phyloP scores from a whole-genome alignment of 2,113 vertebrate species.

The Xenopus laevis region DNA sequence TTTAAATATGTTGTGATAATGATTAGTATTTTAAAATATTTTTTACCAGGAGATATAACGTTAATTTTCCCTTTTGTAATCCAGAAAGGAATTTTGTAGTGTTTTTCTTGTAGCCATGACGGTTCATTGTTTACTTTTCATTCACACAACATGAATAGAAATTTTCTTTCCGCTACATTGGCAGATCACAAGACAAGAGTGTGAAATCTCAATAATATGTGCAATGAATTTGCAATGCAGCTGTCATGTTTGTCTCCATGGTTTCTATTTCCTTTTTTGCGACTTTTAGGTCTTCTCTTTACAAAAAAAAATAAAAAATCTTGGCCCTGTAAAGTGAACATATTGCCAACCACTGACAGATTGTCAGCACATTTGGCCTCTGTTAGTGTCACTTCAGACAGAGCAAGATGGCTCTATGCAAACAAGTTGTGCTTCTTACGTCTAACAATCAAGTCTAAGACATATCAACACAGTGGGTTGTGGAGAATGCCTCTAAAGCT shows the following conservation, averaged over 20 bases:
- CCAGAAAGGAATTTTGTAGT: not conserved
- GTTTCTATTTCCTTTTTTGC: constrained; percentile 3
- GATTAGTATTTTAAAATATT: too few species aligned
- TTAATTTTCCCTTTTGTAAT: too few species aligned
- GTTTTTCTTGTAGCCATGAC: not conserved
- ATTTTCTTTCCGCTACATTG: not conserved
- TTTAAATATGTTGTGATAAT: too few species aligned
- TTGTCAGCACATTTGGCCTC: constrained; percentile 18
- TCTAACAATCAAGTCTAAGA: not conserved
- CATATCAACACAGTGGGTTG: constrained; percentile 13
- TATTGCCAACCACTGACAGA: constrained; percentile 18
- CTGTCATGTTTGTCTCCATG: constrained; percentile 18
- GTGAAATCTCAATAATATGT: constrained; percentile 33
- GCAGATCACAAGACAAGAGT: constrained; percentile 26
- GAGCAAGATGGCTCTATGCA: constrained; percentile 19
- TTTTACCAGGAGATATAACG: too few species aligned
- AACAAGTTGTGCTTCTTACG: constrained; percentile 20
- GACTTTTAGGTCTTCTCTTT: constrained; percentile 2
- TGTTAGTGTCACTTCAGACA: constrained; percentile 18
- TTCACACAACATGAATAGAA: constrained; percentile 7
- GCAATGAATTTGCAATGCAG: constrained; percentile 30
- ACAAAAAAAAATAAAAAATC: not conserved
- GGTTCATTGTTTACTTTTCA: not conserved
- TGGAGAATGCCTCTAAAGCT: not conserved
- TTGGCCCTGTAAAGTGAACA: constrained; percentile 10